Evolutionary conservation across 2,888 invertebrate genomes (phyloP).

Genomic region (Autographa gamma): DNA sequence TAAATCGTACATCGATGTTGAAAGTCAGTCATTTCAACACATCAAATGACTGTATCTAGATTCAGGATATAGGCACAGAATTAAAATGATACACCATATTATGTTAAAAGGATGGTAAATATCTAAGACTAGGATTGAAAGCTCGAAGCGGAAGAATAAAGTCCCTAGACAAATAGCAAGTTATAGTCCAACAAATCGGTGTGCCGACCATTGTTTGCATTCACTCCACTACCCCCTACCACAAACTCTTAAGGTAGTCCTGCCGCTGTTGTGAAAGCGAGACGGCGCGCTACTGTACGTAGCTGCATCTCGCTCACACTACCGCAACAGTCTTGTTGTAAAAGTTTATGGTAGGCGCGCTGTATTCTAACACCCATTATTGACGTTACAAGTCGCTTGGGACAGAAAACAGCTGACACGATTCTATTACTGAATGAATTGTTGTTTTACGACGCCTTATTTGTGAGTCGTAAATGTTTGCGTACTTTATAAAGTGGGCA

Average conservation of each 20-base stretch:
- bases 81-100: background rate
- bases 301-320: too few species aligned
- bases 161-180: background rate
- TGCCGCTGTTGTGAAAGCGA: too few species aligned
- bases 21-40: too few species aligned
- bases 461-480: background rate
- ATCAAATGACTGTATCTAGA: too few species aligned
- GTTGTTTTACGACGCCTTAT: slow-evolving; percentile 9
- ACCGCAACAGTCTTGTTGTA: too few species aligned
- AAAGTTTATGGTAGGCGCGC: too few species aligned
- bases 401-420: slow-evolving; percentile 16
- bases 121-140: background rate
- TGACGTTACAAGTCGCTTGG: slow-evolving; percentile 32
- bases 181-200: slow-evolving; percentile 10
- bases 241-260: too few species aligned
- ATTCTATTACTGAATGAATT: slow-evolving; percentile 18
- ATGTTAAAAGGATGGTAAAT: background rate
- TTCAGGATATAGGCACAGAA: too few species aligned
- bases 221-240: background rate
- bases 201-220: slow-evolving; percentile 9
- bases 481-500: background rate
- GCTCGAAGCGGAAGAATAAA: background rate
- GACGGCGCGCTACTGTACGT: too few species aligned
- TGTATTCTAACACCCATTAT: slow-evolving; percentile 3
- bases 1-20: too few species aligned